A percentile compares a stretch with the other conserved stretches of the same genome.
These are phyloP conservation scores for Crocuta crocuta DNA, from an alignment of 2,113 vertebrate genomes.

Conservation along the genomic window DNA sequence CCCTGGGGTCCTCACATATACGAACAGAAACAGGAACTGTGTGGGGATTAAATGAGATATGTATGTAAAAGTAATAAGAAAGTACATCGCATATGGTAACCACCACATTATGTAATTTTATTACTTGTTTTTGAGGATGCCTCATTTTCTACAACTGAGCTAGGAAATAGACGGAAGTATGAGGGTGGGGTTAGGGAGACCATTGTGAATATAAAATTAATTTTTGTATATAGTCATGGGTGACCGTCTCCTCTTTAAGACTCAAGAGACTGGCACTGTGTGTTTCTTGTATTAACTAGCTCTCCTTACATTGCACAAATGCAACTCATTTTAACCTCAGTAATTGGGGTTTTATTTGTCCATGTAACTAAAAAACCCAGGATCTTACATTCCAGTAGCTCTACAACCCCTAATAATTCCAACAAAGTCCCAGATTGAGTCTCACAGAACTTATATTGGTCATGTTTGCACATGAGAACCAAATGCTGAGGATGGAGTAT, in stretches of 20 bases:
- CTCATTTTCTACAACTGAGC: neutral
- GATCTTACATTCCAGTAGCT: neutral
- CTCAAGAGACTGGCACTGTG: neutral
- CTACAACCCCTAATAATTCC: neutral
- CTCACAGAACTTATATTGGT: neutral
- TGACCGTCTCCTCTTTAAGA: neutral
- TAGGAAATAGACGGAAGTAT: neutral
- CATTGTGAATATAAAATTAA: neutral
- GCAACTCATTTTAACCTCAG: neutral
- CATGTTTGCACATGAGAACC: neutral
- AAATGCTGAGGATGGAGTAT: neutral
- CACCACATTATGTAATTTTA: neutral
- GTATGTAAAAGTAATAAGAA: neutral
- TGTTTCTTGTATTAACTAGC: neutral
- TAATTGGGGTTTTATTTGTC: neutral
- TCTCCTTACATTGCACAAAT: neutral
- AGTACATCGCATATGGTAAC: neutral
- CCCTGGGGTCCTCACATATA: neutral
- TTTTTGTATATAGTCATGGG: neutral
- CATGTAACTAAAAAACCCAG: neutral
- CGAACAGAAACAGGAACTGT: neutral
- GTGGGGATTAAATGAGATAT: neutral
- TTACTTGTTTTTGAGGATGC: neutral
- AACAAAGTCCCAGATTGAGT: neutral
- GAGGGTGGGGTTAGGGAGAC: neutral